These are phyloP conservation scores for Pseudochromis fuscus DNA, from an alignment of 2,797 vertebrate species.

Conservation along the genomic window DNA sequence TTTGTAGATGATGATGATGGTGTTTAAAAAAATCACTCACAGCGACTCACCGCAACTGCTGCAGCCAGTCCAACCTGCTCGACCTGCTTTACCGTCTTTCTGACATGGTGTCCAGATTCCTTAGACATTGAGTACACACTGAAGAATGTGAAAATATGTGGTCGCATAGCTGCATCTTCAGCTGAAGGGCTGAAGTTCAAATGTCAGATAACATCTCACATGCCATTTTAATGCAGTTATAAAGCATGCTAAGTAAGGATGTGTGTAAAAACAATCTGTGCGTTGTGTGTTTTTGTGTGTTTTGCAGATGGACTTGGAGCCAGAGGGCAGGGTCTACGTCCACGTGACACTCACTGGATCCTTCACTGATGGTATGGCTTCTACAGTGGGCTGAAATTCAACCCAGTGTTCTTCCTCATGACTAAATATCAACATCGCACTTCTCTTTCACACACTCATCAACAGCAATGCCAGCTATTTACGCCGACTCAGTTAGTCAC, in stretches of 20 bases:
- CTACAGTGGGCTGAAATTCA: neutral
- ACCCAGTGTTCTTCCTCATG: neutral
- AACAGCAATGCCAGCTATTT: neutral
- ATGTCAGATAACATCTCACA: neutral
- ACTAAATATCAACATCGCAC: neutral
- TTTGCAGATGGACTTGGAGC: conserved; percentile 96
- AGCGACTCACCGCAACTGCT: neutral
- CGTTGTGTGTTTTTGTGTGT: conserved; percentile 46
- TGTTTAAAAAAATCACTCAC: neutral
- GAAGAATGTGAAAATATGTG: conserved; percentile 47
- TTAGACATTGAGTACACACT: conserved; percentile 3
- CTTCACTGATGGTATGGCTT: conserved; percentile 91
- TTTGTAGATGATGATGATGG: neutral
- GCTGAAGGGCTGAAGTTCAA: neutral
- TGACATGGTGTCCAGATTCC: conserved; percentile 42
- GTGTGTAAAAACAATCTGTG: too few relatives aligned
- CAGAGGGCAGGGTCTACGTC: conserved; percentile 95
- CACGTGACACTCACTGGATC: conserved; percentile 91
- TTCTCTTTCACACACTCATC: too few relatives aligned
- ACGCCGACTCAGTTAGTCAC: neutral
- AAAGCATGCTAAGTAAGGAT: too few relatives aligned
- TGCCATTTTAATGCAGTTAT: neutral
- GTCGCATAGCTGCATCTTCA: conserved; percentile 1
- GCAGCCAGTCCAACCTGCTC: conserved; percentile 48
- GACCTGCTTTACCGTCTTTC: conserved; percentile 49